phyloP scores from a whole-genome alignment of 2,888 invertebrate species.

The Tinea semifulvella region DNA sequence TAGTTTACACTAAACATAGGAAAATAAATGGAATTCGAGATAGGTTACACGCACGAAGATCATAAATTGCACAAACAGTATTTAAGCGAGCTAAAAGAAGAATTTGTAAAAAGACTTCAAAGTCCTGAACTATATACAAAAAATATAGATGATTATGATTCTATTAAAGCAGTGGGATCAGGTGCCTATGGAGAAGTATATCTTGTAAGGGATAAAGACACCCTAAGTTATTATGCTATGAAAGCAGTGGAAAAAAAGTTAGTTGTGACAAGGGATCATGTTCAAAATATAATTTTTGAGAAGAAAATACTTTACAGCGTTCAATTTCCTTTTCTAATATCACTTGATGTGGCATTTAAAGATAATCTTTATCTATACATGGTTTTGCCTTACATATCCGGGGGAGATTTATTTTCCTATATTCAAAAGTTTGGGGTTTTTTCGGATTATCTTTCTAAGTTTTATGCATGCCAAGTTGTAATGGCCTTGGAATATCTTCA shows the following conservation, averaged over 20 bases:
- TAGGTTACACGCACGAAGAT: conserved; percentile 30
- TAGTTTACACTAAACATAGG: too few relatives aligned
- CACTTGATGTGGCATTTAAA: conserved; percentile 82
- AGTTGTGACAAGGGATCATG: conserved; percentile 87
- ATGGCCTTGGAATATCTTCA: conserved; percentile 93
- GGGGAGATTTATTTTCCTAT: conserved; percentile 87
- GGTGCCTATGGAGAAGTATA: conserved; percentile 93
- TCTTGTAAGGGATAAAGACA: conserved; percentile 71
- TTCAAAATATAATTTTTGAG: conserved; percentile 88
- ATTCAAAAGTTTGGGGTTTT: conserved; percentile 70
- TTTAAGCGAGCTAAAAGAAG: conserved; percentile 43
- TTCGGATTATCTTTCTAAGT: conserved; percentile 80
- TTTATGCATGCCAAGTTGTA: conserved; percentile 90
- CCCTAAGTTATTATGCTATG: conserved; percentile 80
- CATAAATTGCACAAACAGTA: conserved; percentile 43
- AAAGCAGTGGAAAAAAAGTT: conserved; percentile 87
- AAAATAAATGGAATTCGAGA: conserved; percentile 7
- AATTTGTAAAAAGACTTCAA: conserved; percentile 34
- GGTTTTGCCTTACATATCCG: conserved; percentile 82
- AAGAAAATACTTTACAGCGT: conserved; percentile 85
- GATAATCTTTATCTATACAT: conserved; percentile 86
- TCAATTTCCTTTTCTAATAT: conserved; percentile 86
- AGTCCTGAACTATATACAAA: conserved; percentile 25
- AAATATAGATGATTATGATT: conserved; percentile 70
- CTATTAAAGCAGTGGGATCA: conserved; percentile 80